phyloP scores from a whole-genome alignment of 1,140 invertebrate species.

The Brachionus koreanus region DNA sequence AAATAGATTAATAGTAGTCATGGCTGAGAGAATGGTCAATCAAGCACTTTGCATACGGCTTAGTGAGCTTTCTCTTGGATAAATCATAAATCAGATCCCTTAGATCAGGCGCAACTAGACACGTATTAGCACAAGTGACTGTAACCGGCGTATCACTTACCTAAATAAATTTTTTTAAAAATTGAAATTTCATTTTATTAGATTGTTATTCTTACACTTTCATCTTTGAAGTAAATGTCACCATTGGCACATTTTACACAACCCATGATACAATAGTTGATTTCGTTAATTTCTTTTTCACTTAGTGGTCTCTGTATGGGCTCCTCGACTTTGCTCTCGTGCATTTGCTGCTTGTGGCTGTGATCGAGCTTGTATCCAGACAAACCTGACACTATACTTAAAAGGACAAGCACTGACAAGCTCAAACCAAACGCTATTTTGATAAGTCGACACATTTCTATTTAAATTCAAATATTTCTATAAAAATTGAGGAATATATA shows the following conservation, averaged over 20 bases:
- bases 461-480: neutral
- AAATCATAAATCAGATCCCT: constrained; percentile 22
- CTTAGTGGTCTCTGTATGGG: neutral
- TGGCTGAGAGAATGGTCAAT: constrained; percentile 21
- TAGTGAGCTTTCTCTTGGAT: neutral
- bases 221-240: constrained; percentile 25
- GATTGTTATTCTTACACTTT: neutral
- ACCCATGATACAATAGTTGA: constrained; percentile 41
- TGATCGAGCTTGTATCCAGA: neutral
- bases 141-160: constrained; percentile 1
- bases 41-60: constrained; percentile 27
- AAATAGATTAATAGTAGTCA: constrained; percentile 15
- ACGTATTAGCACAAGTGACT: constrained; percentile 33
- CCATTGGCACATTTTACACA: constrained; percentile 44
- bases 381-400: neutral
- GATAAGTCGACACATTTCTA: neutral
- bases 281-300: constrained; percentile 24
- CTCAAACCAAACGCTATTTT: neutral
- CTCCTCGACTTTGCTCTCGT: neutral
- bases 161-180: neutral
- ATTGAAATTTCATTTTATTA: neutral
- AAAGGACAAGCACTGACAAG: neutral
- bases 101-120: constrained; percentile 1
- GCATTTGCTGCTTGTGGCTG: neutral
- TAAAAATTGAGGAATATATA: neutral